phyloP scores from a whole-genome alignment of 2,797 vertebrate genomes.

The Botia almorhae region DNA sequence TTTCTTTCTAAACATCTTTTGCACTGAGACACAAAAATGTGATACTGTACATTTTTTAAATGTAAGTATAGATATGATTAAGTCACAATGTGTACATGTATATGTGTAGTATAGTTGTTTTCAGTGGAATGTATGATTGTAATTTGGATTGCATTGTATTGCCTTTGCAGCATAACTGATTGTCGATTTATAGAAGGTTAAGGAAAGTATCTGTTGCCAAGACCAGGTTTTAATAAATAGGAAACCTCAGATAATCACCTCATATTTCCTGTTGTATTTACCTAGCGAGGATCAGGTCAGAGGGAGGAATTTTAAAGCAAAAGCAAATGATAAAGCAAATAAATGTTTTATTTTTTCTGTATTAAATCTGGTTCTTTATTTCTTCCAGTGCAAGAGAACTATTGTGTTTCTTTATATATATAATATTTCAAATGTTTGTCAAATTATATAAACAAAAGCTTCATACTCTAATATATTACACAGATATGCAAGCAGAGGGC shows the following conservation, averaged over 20 bases:
- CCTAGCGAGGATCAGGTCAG: constrained; percentile 55
- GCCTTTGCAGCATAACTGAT: constrained; percentile 77
- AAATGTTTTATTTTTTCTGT: constrained; percentile 82
- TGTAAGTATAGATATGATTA: constrained; percentile 67
- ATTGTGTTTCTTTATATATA: no score
- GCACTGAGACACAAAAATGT: constrained; percentile 84
- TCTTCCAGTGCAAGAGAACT: neutral
- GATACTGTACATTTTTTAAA: constrained; percentile 81
- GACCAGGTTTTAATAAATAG: constrained; percentile 46
- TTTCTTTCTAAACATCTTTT: constrained; percentile 80
- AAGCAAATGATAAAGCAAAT: constrained; percentile 79
- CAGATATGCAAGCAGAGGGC: constrained; percentile 70
- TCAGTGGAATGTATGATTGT: constrained; percentile 81
- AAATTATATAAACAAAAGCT: neutral
- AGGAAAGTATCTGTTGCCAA: constrained; percentile 50
- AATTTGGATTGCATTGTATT: constrained; percentile 76
- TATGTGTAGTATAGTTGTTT: constrained; percentile 77
- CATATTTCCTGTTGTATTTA: constrained; percentile 68
- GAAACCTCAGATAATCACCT: constrained; percentile 68
- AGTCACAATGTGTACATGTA: constrained; percentile 68
- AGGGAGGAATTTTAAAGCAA: constrained; percentile 50
- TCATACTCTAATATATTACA: constrained; percentile 5
- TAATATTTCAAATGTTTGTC: no score
- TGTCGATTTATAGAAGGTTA: constrained; percentile 62
- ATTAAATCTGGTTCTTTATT: constrained; percentile 40